phyloP scores from a whole-genome alignment of 2,797 vertebrate genomes.

The Pipistrellus nathusii region DNA sequence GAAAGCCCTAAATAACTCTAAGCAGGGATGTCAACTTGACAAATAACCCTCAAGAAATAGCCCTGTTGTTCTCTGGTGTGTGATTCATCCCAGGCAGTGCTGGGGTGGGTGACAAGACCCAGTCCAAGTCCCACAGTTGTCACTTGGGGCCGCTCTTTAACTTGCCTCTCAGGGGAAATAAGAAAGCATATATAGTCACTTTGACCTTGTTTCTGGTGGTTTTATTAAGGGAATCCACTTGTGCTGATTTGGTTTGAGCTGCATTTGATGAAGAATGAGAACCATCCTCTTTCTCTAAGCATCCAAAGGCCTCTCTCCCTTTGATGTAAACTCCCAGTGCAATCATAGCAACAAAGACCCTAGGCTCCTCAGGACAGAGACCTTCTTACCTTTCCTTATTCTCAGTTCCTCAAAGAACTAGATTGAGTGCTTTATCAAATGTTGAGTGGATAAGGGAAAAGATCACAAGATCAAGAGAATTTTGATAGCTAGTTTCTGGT shows the following conservation, averaged over 20 bases:
- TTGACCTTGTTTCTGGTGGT: background rate
- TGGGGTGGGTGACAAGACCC: background rate
- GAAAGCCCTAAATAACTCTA: conserved; percentile 75
- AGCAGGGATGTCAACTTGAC: conserved; percentile 77
- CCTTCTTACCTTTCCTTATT: background rate
- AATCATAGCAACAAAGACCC: background rate
- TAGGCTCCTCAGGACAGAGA: background rate
- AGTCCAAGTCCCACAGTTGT: background rate
- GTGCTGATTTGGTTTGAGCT: conserved; percentile 16
- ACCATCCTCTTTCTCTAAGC: background rate
- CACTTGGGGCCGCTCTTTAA: background rate
- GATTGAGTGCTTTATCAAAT: background rate
- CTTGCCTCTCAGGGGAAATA: background rate
- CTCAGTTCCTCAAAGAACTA: background rate
- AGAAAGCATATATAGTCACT: background rate
- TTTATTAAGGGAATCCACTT: conserved; percentile 49
- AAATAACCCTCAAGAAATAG: conserved; percentile 74
- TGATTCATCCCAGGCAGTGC: conserved; percentile 42
- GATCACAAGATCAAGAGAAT: conserved; percentile 26
- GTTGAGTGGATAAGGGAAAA: background rate
- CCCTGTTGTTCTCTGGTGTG: conserved; percentile 69
- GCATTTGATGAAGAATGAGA: background rate
- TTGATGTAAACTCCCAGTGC: background rate
- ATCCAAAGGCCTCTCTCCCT: background rate
- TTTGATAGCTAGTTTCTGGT: background rate